Base-by-base conservation (phyloP, 2,113 vertebrate genomes). In the Campylomormyrus tamandua region DNA sequence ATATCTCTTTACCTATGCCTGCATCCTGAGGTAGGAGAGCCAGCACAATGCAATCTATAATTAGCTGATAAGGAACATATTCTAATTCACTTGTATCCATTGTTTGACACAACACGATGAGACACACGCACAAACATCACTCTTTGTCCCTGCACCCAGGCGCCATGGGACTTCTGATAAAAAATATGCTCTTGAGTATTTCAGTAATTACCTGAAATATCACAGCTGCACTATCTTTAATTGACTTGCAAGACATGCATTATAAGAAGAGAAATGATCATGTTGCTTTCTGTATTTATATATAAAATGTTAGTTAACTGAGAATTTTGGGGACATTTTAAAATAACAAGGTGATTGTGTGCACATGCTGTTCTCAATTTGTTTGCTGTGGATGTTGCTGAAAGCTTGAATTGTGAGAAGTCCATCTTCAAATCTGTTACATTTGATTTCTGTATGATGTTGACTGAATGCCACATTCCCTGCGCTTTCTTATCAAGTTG, bases 41-140 rank as follows among this genome's bases (percentile, higher is more conserved):
- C 45, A 49, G 19, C 24, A 62, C 87, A 88, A 74, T 70, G 58
- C 42, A 88, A 88, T 74, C 58, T 70, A 88, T 70, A 88, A 88
- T 88, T 88, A 70, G 62, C 58, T 70, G 87, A 88, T 88, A 88
- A 88, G 87, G 62, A 70, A 31, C 53, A 31, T 45, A 74, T 88
- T 74, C 21, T 74, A 74, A 74, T 74, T 88, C 39, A 35, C 42
- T 74, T 74, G 87, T 70, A 88, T 49, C 62, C 24, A 74, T 74
- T 88, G 42, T 88, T 88, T 88, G 39, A n/a, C 52, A 62, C 87
- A 46, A 58, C 52, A 45, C n/a, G 9, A 19, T 48, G 42, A 49
- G 5, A 88, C 42, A 31, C 24, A 62, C 3, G n/a, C 9, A 45
- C 45, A 70, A 88, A 48, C 42, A 49, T 39, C 15, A 42, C 62